Conservation (phyloP, 2,888 invertebrate genomes). For the Xestia sexstrigata region DNA sequence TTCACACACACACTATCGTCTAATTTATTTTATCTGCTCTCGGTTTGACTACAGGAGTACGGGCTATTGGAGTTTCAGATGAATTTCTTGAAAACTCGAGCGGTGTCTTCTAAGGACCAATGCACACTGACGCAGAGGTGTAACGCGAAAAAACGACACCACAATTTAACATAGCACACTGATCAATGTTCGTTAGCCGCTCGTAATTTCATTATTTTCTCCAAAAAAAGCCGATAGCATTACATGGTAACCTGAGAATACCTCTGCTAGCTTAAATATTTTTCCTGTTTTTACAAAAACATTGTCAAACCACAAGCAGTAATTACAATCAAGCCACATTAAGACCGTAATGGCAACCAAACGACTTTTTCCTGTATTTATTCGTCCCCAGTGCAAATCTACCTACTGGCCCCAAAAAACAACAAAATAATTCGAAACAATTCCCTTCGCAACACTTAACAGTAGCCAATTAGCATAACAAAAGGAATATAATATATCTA, state of each 20-base stretch:
- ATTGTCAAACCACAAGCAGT: conserved; percentile 26
- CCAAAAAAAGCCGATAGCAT: not conserved
- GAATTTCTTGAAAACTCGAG: not conserved
- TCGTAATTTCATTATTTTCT: not conserved
- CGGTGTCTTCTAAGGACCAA: not conserved
- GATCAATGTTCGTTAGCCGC: no score
- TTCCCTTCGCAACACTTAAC: conserved; percentile 16
- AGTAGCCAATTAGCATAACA: conserved; percentile 47
- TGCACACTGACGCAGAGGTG: not conserved
- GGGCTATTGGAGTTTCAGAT: not conserved
- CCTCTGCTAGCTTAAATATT: not conserved
- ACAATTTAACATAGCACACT: no score
- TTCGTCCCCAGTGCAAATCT: conserved; percentile 7
- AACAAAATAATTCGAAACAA: conserved; percentile 34
- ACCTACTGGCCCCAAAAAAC: conserved; percentile 29
- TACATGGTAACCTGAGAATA: not conserved
- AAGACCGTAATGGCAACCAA: conserved; percentile 30
- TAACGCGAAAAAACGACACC: not conserved
- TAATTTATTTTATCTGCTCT: not conserved
- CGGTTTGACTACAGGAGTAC: not conserved
- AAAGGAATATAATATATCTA: conserved; percentile 53
- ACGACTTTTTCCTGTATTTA: conserved; percentile 43
- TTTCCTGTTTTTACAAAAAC: conserved; percentile 33
- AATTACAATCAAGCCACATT: conserved; percentile 41
- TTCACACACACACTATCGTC: not conserved